Percentiles rank a stretch among this genome's conserved stretches.
phyloP scores from a whole-genome alignment of 2,113 vertebrate genomes.

The Ancistrus triradiatus region DNA sequence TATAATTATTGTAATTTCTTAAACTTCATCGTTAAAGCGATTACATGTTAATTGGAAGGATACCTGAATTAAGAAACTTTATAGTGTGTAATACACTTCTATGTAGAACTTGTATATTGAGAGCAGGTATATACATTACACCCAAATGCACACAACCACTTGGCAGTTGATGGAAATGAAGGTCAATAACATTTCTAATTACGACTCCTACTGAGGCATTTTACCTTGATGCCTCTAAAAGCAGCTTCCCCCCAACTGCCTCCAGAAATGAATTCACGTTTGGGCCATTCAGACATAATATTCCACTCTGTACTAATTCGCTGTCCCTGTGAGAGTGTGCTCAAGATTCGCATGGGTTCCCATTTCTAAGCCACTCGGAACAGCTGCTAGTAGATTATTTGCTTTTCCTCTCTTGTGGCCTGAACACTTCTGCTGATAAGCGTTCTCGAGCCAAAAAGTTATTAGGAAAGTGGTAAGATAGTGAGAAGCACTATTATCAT shows the following conservation, averaged over 20 bases:
- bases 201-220: slow-evolving; percentile 14
- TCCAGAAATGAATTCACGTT: slow-evolving; percentile 12
- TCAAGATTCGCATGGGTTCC: slow-evolving; percentile 18
- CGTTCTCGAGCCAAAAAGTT: slow-evolving; percentile 13
- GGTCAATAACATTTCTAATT: slow-evolving; percentile 32
- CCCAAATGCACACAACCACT: no score
- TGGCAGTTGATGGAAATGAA: slow-evolving; percentile 31
- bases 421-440: slow-evolving; percentile 38
- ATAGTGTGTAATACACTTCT: not conserved
- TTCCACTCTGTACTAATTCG: slow-evolving; percentile 24
- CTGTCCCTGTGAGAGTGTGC: slow-evolving; percentile 3
- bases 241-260: not conserved
- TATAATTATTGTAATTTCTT: no score
- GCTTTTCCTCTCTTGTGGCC: slow-evolving; percentile 24
- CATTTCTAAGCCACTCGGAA: slow-evolving; percentile 21
- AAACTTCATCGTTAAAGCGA: no score
- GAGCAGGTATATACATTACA: no score
- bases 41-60: no score
- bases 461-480: slow-evolving; percentile 40
- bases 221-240: not conserved
- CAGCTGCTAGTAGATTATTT: slow-evolving; percentile 25
- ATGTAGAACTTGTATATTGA: no score
- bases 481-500: slow-evolving; percentile 40
- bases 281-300: slow-evolving; percentile 21
- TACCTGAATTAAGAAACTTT: no score